phyloP scores from a whole-genome alignment of 2,888 invertebrate species.

The Steinernema carpocapsae region DNA sequence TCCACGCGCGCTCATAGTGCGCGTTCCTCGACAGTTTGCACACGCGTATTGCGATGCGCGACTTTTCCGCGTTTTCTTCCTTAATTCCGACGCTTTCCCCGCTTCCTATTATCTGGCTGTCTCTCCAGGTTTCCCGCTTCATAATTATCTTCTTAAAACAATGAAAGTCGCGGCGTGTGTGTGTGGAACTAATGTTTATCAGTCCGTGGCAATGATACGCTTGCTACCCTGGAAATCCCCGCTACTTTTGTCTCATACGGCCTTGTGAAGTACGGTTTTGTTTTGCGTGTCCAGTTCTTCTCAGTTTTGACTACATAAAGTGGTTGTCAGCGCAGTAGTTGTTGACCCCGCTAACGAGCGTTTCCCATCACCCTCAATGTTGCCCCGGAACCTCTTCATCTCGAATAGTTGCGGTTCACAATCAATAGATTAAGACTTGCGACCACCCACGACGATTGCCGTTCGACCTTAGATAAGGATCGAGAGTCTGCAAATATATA shows the following conservation, averaged over 20 bases:
- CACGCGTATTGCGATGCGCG: slow-evolving; percentile 28
- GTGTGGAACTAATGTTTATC: no score
- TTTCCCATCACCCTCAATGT: slow-evolving; percentile 20
- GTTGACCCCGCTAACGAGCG: slow-evolving; percentile 6
- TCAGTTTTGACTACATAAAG: neutral
- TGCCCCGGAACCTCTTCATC: slow-evolving; percentile 4
- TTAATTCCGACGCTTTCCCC: neutral
- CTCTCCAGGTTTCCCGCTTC: neutral
- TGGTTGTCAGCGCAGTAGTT: neutral
- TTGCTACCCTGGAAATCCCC: no score
- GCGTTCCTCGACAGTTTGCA: slow-evolving; percentile 28
- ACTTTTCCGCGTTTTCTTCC: slow-evolving; percentile 34
- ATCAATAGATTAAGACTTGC: slow-evolving; percentile 24
- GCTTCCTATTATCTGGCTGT: slow-evolving; percentile 2
- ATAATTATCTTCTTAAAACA: no score
- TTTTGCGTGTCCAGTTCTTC: neutral
- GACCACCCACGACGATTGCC: slow-evolving; percentile 27
- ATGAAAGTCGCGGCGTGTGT: no score
- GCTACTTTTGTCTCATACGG: no score
- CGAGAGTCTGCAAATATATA: slow-evolving; percentile 24
- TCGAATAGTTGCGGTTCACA: neutral
- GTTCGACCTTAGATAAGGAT: slow-evolving; percentile 28
- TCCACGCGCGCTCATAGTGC: neutral
- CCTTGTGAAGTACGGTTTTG: no score
- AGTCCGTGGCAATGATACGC: no score